A percentile compares a stretch with the other conserved stretches of the same genome.
Evolutionary conservation across 2,113 vertebrate species (phyloP).

Genomic region (Benitochromis conjunctus): DNA sequence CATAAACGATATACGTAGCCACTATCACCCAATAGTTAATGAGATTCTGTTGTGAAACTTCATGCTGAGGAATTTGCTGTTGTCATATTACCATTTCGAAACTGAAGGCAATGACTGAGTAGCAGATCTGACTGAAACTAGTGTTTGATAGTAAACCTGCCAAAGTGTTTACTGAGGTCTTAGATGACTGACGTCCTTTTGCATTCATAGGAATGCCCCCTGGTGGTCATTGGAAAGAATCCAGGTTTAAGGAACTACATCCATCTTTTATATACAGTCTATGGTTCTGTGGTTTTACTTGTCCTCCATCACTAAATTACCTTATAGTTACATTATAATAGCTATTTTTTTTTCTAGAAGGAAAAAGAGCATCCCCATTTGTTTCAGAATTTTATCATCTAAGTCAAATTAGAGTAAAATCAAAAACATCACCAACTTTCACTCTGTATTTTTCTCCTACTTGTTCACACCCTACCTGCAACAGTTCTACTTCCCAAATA

Average conservation of each 20-base stretch:
- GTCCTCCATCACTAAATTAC: not conserved
- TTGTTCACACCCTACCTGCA: not conserved
- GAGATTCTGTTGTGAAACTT: not conserved
- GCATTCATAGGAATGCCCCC: not conserved
- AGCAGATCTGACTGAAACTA: not conserved
- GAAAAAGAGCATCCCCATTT: not conserved
- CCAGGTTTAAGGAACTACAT: not conserved
- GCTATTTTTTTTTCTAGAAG: not conserved
- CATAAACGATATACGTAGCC: not conserved
- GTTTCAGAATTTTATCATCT: no score
- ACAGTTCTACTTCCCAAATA: not conserved
- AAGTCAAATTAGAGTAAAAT: not conserved
- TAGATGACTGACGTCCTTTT: not conserved
- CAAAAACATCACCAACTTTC: not conserved
- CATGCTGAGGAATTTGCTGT: not conserved
- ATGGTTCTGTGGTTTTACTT: not conserved
- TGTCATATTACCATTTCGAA: not conserved
- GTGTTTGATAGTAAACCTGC: not conserved
- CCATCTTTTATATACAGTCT: not conserved
- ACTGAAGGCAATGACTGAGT: not conserved
- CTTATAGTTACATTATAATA: not conserved
- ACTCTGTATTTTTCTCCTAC: not conserved
- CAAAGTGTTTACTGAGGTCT: no score
- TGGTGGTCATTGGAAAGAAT: not conserved
- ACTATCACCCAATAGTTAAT: not conserved